phyloP scores from a whole-genome alignment of 2,797 vertebrate species.

The Sebastiscus tertius region DNA sequence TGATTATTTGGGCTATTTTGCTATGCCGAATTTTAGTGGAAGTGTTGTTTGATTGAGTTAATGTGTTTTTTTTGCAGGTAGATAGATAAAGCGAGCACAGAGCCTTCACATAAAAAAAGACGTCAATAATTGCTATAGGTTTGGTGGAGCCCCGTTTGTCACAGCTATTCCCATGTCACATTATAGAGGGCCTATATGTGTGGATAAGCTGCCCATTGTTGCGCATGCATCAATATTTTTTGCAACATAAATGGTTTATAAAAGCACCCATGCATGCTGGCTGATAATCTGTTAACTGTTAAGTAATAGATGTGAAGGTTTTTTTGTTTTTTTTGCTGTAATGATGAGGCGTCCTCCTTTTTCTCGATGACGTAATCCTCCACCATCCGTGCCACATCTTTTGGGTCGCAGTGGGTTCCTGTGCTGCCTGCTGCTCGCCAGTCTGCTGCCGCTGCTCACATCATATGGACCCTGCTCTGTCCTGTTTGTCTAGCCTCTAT shows the following conservation, averaged over 20 bases:
- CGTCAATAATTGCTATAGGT: no score
- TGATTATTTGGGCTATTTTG: no score
- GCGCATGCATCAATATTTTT: neutral
- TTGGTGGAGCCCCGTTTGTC: neutral
- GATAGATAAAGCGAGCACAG: neutral
- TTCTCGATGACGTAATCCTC: constrained; percentile 80
- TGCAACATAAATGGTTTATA: neutral
- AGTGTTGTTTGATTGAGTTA: no score
- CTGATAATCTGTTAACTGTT: constrained; percentile 19
- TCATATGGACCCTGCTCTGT: constrained; percentile 62
- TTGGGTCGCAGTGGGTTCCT: constrained; percentile 75
- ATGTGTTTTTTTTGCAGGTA: no score
- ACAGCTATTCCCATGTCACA: neutral
- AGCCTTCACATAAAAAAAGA: neutral
- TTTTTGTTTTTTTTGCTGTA: constrained; percentile 30
- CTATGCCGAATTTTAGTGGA: no score
- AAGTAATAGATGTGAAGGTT: constrained; percentile 42
- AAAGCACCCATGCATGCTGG: neutral
- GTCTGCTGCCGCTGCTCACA: constrained; percentile 58
- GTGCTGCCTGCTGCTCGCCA: constrained; percentile 62
- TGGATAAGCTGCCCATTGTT: constrained; percentile 21
- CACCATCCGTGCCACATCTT: constrained; percentile 77
- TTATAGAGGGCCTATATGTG: neutral
- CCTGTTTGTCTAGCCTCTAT: constrained; percentile 26
- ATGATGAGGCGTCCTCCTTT: constrained; percentile 74